phyloP scores from a whole-genome alignment of 1,140 invertebrate species.

The Meloidogyne floridensis region DNA sequence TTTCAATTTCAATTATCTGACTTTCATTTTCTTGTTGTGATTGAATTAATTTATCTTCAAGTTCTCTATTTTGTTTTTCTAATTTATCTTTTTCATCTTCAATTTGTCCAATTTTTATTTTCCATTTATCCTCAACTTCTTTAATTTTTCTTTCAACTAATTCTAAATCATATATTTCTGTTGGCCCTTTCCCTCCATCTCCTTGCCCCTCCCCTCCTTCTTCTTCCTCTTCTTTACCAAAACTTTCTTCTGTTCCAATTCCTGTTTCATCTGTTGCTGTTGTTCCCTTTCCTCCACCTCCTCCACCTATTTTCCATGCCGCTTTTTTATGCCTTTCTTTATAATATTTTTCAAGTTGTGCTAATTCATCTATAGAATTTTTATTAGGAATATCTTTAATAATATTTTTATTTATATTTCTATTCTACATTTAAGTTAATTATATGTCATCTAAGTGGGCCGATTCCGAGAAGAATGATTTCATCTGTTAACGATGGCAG shows the following conservation, averaged over 20 bases:
- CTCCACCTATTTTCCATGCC: slow-evolving; percentile 39
- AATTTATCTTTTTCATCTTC: slow-evolving; percentile 65
- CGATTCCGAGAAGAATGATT: too few relatives aligned
- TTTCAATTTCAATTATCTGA: slow-evolving; percentile 53
- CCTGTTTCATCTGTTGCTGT: slow-evolving; percentile 26
- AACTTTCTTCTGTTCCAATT: slow-evolving; percentile 26
- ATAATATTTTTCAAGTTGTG: slow-evolving; percentile 58
- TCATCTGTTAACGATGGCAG: too few relatives aligned
- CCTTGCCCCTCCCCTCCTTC: slow-evolving; percentile 25
- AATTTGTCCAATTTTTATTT: slow-evolving; percentile 59
- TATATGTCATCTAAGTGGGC: too few relatives aligned
- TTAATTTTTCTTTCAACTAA: slow-evolving; percentile 60
- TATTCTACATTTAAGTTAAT: too few relatives aligned
- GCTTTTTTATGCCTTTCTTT: slow-evolving; percentile 48
- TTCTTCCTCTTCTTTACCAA: slow-evolving; percentile 39
- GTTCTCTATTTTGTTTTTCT: slow-evolving; percentile 56
- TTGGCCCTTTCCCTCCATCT: slow-evolving; percentile 31
- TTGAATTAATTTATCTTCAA: slow-evolving; percentile 60
- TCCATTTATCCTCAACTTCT: slow-evolving; percentile 65
- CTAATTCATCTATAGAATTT: slow-evolving; percentile 45
- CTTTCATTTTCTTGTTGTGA: slow-evolving; percentile 49
- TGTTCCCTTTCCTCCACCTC: slow-evolving; percentile 21
- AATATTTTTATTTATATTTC: not conserved
- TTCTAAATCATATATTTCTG: slow-evolving; percentile 55
- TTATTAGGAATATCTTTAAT: not conserved